Base-by-base conservation (phyloP, 2,888 invertebrate species). In the Xestia c-nigrum region DNA sequence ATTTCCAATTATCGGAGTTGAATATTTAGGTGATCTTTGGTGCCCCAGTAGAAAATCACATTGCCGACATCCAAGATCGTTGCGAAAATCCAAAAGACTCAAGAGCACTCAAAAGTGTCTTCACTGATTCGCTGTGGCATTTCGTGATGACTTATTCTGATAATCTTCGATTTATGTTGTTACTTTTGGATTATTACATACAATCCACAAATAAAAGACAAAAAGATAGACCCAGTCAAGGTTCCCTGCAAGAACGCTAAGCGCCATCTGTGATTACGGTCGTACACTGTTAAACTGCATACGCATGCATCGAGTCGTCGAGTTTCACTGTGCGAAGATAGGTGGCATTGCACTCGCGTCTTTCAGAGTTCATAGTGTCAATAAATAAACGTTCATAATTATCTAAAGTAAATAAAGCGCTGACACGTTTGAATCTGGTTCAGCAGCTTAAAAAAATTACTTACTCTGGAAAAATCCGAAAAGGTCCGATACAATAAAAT, bases 231-330 rank as follows among this genome's bases (percentile, higher is more conserved):
- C 40, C 5, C 5, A 46, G 46, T 10, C 31, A 46, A 7, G 19
- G 6, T 63, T 55, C 24, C 21, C 52, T 9, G 2, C 19, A 40
- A 52, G 65, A 47, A 47, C 43, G 6, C 21, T 9, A 1, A 76
- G 46, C 85, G 85, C 85, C 84, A 84, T 84, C 84, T 84, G n/a
- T 81, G 59, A 57, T 61, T 50, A 38, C 5, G 5, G 64, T 59
- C 21, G 47, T 40, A 61, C 63, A 81, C 72, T 79, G n/a, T 6
- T 55, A 43, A 73, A 24, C 14, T 64, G 21, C 71, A 80, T 21
- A 61, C 24, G 38, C 31, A 55, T 6, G 68, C 16, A 72, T 21
- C n/a, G 24, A n/a, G 16, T 31, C 31, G 59, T 72, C 40, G 50
- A 61, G 55, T 74, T 81, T 46, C 21, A 16, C 38, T 40, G n/a